Base-by-base conservation (phyloP, 1,140 invertebrate species). In the Lucilia cuprina region DNA sequence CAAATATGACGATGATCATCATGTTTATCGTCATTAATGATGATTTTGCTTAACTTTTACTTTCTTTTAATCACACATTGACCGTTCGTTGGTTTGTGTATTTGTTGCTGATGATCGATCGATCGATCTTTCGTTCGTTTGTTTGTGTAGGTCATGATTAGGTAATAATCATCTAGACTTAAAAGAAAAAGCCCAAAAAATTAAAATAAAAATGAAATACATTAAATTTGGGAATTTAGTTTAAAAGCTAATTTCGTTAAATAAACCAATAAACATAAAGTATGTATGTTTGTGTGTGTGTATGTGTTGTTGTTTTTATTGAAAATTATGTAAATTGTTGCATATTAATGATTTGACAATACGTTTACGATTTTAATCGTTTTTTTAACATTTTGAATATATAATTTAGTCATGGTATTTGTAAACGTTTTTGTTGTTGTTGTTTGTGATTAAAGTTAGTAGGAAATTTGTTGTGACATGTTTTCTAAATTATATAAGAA, bases 131-230 rank as follows among this genome's bases (percentile, higher is more conserved):
- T 8, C 41, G 8, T 9, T 47, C 12, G 14, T 49, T 47, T 78
- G 35, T 10, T 41, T 35, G 75, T 78, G 41, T 78, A 78, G 77
- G 41, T 80, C 41, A 80, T 50, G n/a, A 80, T 80, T 80, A 80
- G 41, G 77, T 80, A 80, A 80, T 80, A 80, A 49, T 50, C 77
- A 49, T 50, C 77, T 50, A 80, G 25, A 80, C 41, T 80, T 80
- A 21, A 21, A 47, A 49, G 19, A 80, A 21, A 17, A 80, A 50
- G 12, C n/a, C 2, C n/a, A 80, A 49, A 41, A 41, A 78, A 19
- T 41, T 17, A 78, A 30, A 30, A 30, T 30, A 30, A 30, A 30
- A 41, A 9, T 41, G 17, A 78, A 78, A 78, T n/a, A 78, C 30
- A 9, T 14, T 9, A 41, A 78, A 30, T 34, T 30, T 35, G 7